These are phyloP conservation scores for Micrastur ruficollis DNA, from an alignment of 2,797 vertebrate species.

Conservation along the genomic window DNA sequence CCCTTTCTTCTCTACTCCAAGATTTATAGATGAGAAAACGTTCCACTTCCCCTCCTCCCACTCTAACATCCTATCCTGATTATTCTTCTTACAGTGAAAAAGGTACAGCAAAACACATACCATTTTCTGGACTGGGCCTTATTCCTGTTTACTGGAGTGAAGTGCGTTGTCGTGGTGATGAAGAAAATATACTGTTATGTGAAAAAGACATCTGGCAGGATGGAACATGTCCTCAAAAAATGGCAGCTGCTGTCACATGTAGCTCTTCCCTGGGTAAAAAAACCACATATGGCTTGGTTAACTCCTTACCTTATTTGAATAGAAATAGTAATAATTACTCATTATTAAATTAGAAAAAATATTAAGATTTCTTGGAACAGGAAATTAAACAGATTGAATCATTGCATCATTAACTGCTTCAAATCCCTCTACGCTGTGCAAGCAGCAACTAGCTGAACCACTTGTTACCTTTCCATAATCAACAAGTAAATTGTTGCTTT, in stretches of 20 bases:
- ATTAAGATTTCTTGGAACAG: not conserved
- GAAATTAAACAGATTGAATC: not conserved
- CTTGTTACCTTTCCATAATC: not conserved
- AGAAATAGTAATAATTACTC: not conserved
- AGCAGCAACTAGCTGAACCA: not conserved
- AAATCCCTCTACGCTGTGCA: not conserved
- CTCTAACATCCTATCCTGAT: not conserved
- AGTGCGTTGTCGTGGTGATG: constrained; percentile 85
- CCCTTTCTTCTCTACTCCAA: not conserved
- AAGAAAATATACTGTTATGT: constrained; percentile 86
- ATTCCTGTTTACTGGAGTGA: constrained; percentile 83
- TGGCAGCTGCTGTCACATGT: constrained; percentile 85
- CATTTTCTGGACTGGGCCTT: constrained; percentile 74
- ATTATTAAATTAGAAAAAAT: not conserved
- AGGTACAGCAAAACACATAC: constrained; percentile 77
- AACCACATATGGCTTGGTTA: not conserved
- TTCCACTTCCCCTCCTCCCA: not conserved
- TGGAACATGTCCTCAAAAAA: constrained; percentile 76
- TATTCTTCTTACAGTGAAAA: constrained; percentile 74
- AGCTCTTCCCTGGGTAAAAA: constrained; percentile 69
- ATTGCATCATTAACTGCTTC: not conserved
- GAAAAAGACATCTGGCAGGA: constrained; percentile 83
- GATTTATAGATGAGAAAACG: not conserved
- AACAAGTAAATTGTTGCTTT: not conserved
- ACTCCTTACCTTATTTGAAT: not conserved